Evolutionary conservation across 2,797 vertebrate genomes (phyloP).

Genomic region (Agapornis canus): DNA sequence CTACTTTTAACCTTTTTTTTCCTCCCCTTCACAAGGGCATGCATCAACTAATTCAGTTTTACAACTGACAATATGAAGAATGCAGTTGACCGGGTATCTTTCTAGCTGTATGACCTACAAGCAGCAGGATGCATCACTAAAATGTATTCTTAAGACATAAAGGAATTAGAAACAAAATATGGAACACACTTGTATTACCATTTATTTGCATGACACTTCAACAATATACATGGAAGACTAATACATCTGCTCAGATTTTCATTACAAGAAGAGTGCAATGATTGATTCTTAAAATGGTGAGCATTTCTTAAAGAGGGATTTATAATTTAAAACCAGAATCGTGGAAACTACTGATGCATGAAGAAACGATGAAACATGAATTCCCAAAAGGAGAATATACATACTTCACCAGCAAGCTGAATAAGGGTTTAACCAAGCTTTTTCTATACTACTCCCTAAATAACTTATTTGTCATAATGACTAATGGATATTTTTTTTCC

Average conservation of each 20-base stretch:
- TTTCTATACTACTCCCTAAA: slow-evolving; percentile 64
- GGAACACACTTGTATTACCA: slow-evolving; percentile 52
- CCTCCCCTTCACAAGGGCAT: slow-evolving; percentile 69
- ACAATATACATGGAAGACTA: slow-evolving; percentile 62
- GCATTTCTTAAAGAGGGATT: slow-evolving; percentile 69
- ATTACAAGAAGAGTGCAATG: slow-evolving; percentile 66
- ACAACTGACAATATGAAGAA: slow-evolving; percentile 72
- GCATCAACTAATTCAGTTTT: slow-evolving; percentile 70
- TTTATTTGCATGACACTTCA: slow-evolving; percentile 60
- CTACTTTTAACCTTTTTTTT: slow-evolving; percentile 67
- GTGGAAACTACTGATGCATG: slow-evolving; percentile 71
- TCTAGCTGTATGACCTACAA: slow-evolving; percentile 66
- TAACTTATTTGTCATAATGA: slow-evolving; percentile 68
- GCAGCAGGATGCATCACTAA: slow-evolving; percentile 71
- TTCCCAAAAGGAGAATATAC: slow-evolving; percentile 66
- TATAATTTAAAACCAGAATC: slow-evolving; percentile 70
- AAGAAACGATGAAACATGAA: slow-evolving; percentile 72
- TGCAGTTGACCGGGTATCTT: slow-evolving; percentile 64
- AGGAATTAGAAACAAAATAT: slow-evolving; percentile 73
- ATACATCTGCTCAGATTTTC: slow-evolving; percentile 59
- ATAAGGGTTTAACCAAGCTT: slow-evolving; percentile 70
- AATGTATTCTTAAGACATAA: slow-evolving; percentile 68
- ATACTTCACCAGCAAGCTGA: slow-evolving; percentile 72
- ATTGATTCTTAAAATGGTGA: slow-evolving; percentile 75
- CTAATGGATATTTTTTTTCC: slow-evolving; percentile 71